Conservation (phyloP, 2,888 invertebrate genomes). For the Drosophila mimetica region DNA sequence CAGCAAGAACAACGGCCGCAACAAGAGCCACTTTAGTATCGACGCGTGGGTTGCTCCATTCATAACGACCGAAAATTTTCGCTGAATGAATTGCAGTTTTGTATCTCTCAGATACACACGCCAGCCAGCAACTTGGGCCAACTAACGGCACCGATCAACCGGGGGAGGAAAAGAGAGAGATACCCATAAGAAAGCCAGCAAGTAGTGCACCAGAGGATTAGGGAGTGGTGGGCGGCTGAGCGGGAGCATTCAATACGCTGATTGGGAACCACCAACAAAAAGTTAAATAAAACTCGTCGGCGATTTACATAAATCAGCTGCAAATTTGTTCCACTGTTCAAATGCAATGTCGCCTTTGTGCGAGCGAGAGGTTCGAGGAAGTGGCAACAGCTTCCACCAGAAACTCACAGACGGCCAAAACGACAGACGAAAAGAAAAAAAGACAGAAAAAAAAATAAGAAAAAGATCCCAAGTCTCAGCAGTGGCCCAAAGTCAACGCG, state of each 20-base stretch:
- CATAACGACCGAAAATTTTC: slow-evolving; percentile 69
- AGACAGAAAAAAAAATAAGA: background rate
- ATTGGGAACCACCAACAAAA: slow-evolving; percentile 44
- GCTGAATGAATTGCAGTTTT: slow-evolving; percentile 75
- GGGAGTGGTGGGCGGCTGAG: slow-evolving; percentile 40
- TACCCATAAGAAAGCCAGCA: slow-evolving; percentile 16
- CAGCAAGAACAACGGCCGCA: slow-evolving; percentile 43
- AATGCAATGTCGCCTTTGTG: slow-evolving; percentile 72
- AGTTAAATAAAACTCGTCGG: slow-evolving; percentile 49
- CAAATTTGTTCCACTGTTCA: slow-evolving; percentile 79
- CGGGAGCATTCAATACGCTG: slow-evolving; percentile 53
- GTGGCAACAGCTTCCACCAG: slow-evolving; percentile 74
- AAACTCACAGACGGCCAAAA: slow-evolving; percentile 22
- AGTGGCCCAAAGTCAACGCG: slow-evolving; percentile 71
- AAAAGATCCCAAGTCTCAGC: slow-evolving; percentile 30
- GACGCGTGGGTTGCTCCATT: slow-evolving; percentile 74
- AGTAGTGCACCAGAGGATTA: slow-evolving; percentile 46
- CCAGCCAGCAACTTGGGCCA: slow-evolving; percentile 56
- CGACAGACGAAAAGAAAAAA: slow-evolving; percentile 1
- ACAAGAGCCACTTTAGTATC: slow-evolving; percentile 62
- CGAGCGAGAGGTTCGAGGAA: slow-evolving; percentile 75
- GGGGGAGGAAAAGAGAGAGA: slow-evolving; percentile 3
- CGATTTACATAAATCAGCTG: slow-evolving; percentile 80
- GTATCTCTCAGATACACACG: slow-evolving; percentile 42
- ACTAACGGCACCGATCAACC: slow-evolving; percentile 55